Evolutionary conservation across 2,888 invertebrate genomes (phyloP), one percentile per base, ranked within the genome.

Genomic region (Muschampia plurimacula): DNA sequence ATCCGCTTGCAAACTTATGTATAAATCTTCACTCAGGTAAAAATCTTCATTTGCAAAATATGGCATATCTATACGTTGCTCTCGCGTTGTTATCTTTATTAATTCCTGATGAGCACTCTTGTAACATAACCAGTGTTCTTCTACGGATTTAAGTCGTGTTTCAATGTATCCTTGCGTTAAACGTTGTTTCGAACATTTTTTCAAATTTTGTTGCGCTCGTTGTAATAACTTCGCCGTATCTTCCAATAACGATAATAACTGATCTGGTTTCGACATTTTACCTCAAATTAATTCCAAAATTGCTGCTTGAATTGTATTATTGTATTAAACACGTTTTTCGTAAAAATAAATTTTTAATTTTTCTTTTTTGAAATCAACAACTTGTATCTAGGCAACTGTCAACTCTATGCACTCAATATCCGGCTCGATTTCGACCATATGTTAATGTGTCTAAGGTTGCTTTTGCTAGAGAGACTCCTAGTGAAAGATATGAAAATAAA

Each of bases 1-100:
- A 32, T 59, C 59, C 28, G 59, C 59, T 59, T 59, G 28, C 59
- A 59, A 59, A 2, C 28, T 15, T 32, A 59, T 15, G 13, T 59
- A 59, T 59, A 59, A 32, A 32, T 59, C 59, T 59, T 59, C 59
- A 12, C 13, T 32, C 1, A 59, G 5, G 8, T 7, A 59, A 59
- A 32, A 59, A n/a, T 63, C 63, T 44, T 63, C 63, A n/a, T 63
- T 63, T n/a, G 15, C 63, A 41, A 63, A 41, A 63, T 63, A 63
- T 15, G 63, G 41, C 22, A 63, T 59, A 32, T 59, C 59, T n/a
- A 12, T 10, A 32, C 59, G 59, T 32, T 59, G 59, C 12, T 59
- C 59, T 32, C 59, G 59, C 13, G 59, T 59, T 32, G 59, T 59
- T 59, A 59, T 59, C 59, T 59, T 59, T 12, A 32, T 28, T 59